Percentiles rank a stretch among this genome's conserved stretches.
Conservation (phyloP, 2,113 vertebrate species). For the Amphilophus citrinellus region DNA sequence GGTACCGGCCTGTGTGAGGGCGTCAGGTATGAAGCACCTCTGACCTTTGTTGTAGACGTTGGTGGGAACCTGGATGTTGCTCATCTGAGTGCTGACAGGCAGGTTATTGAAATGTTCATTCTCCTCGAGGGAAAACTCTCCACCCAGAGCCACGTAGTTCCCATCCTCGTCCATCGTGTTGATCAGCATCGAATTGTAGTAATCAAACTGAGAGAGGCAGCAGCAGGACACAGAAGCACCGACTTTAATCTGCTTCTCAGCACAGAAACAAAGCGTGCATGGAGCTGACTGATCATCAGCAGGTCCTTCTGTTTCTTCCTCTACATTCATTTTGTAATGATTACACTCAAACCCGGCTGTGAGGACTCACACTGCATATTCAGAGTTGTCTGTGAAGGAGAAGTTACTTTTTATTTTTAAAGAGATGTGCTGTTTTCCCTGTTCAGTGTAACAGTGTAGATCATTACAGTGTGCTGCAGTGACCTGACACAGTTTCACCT, state of each 20-base stretch:
- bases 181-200: slow-evolving; percentile 92
- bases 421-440: no score
- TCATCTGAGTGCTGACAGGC: slow-evolving; percentile 91
- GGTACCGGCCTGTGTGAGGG: background rate
- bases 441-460: no score
- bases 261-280: no score
- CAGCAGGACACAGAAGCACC: background rate
- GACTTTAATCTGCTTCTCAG: background rate
- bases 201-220: slow-evolving; percentile 87
- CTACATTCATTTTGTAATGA: no score
- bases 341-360: no score
- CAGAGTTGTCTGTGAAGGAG: no score
- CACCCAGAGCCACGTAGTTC: slow-evolving; percentile 87
- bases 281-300: no score
- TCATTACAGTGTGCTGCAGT: no score
- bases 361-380: no score
- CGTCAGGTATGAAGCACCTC: background rate
- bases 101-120: slow-evolving; percentile 95
- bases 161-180: slow-evolving; percentile 90
- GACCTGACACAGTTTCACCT: no score
- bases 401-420: no score
- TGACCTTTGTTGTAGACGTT: slow-evolving; percentile 98
- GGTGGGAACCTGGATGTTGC: slow-evolving; percentile 94
- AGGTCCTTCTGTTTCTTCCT: no score
- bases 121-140: slow-evolving; percentile 90